These are phyloP conservation scores for Euleptes europaea DNA, from an alignment of 2,113 vertebrate species.

Conservation along the genomic window DNA sequence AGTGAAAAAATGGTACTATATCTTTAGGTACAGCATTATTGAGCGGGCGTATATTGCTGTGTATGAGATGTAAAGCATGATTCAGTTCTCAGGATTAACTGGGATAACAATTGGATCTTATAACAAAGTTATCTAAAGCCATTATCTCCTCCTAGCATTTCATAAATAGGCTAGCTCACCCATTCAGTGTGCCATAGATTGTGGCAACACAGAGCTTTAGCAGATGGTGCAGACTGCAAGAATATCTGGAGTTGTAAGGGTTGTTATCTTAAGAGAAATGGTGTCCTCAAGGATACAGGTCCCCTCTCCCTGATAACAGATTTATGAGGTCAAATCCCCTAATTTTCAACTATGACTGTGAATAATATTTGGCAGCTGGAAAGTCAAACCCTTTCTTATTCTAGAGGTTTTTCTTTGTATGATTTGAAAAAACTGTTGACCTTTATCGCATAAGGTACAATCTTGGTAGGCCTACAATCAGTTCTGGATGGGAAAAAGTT, in stretches of 20 bases:
- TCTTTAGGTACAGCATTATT: too few relatives aligned
- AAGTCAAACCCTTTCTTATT: not conserved
- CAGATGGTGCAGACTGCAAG: not conserved
- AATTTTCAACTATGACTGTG: not conserved
- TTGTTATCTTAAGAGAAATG: not conserved
- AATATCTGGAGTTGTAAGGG: not conserved
- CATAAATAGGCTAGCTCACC: not conserved
- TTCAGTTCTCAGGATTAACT: not conserved
- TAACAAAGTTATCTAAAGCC: not conserved
- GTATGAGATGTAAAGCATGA: not conserved
- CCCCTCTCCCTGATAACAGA: not conserved
- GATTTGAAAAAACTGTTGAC: not conserved
- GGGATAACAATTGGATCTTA: not conserved
- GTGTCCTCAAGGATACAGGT: not conserved
- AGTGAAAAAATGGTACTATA: too few relatives aligned
- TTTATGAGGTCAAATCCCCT: not conserved
- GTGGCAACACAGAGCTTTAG: not conserved
- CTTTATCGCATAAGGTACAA: not conserved
- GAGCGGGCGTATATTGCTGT: too few relatives aligned
- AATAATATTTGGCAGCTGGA: not conserved
- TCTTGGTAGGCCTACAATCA: not conserved
- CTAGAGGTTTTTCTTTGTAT: not conserved
- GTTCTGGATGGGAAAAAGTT: not conserved
- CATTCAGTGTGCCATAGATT: not conserved
- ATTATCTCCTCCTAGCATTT: not conserved